phyloP scores from a whole-genome alignment of 2,797 vertebrate genomes.

The Catostomus latipinnis region DNA sequence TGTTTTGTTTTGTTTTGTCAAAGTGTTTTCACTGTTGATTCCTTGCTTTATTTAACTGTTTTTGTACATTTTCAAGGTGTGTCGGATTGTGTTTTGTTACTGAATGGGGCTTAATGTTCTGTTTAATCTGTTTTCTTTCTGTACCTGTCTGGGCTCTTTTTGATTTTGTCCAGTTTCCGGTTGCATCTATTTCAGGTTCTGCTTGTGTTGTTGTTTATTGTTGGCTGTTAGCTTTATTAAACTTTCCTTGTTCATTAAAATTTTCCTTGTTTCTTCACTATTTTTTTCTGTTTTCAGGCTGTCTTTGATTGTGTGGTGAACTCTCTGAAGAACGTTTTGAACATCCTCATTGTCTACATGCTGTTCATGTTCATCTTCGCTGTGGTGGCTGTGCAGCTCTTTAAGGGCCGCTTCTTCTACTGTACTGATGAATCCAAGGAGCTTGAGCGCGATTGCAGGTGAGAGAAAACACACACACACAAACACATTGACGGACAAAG shows the following conservation, averaged over 20 bases:
- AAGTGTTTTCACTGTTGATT: background rate
- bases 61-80: background rate
- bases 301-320: slow-evolving; percentile 97
- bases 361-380: slow-evolving; percentile 99
- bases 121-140: background rate
- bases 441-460: slow-evolving; percentile 73
- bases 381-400: slow-evolving; percentile 95
- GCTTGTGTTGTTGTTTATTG: no score
- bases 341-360: slow-evolving; percentile 97
- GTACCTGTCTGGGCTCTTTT: slow-evolving; percentile 81
- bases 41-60: background rate
- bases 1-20: slow-evolving; percentile 14
- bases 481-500: slow-evolving; percentile 1
- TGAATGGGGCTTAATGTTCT: slow-evolving; percentile 2
- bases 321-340: slow-evolving; percentile 95
- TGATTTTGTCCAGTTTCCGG: slow-evolving; percentile 69
- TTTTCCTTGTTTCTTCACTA: background rate
- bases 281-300: slow-evolving; percentile 72
- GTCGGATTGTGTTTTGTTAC: background rate
- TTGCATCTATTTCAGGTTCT: no score
- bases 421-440: slow-evolving; percentile 96
- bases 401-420: slow-evolving; percentile 95
- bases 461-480: slow-evolving; percentile 45
- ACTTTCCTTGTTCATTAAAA: no score
- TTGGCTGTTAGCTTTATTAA: no score